Evolutionary conservation across 2,888 invertebrate species (phyloP), one percentile per base, ranked within the genome.

Genomic region (Acanthosepion lycidas): DNA sequence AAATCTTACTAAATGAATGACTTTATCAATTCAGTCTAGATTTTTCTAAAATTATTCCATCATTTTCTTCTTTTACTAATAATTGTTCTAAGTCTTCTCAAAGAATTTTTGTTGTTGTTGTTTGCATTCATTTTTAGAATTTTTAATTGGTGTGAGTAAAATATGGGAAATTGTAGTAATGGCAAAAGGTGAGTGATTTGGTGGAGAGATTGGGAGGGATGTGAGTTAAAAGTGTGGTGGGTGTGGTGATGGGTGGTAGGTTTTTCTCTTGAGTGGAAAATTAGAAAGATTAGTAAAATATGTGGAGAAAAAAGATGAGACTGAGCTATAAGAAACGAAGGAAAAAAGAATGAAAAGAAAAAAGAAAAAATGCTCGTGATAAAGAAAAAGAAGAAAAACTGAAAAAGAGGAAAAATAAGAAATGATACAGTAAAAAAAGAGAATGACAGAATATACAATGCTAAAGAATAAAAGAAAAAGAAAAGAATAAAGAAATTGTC

Each of bases 11-110:
- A 78, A 78, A 78, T 8, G 6, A 78, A 78, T 78, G 28, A 78
- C 28, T 78, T 78, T 78, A n/a, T 78, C 28, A 78, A 78, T 78
- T 78, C 78, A 78, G 78, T 78, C 78, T 64, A 18, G 78, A 78
- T 78, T 78, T 78, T 78, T 78, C 78, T 78, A 78, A 78, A 78
- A 78, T 78, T 78, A 78, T 78, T 78, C 64, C 64, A 64, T 64
- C 6, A 64, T 26, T 64, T 64, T n/a, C 9, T 12, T n/a, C 28
- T n/a, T 78, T 78, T 9, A 6, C 78, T 78, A n/a, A n/a, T 78
- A 78, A 78, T 78, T 78, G 78, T 78, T 78, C 55, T 18, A 55
- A 55, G 55, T 55, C 55, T 55, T 55, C 55, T 55, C 18, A 18
- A 55, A 78, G 28, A 78, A 78, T 78, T 78, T 78, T 78, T 78